Evolutionary conservation across 2,888 invertebrate genomes (phyloP).

Genomic region (Spatulosminthurus flaviceps): DNA sequence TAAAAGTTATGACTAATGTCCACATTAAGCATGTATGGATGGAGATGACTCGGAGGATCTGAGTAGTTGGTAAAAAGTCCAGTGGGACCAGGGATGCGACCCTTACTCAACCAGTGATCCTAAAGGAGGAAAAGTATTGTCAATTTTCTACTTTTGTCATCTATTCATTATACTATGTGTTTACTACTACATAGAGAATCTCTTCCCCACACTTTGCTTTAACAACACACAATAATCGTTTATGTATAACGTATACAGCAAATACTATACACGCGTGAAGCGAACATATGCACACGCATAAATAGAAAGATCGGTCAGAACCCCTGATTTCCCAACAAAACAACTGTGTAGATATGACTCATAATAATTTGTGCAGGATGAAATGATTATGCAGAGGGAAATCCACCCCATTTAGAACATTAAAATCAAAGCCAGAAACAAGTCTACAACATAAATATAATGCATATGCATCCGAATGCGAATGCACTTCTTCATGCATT

Average conservation of each 20-base stretch:
- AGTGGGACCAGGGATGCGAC: slow-evolving; percentile 35
- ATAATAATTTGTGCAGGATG: slow-evolving; percentile 32
- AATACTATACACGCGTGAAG: background rate
- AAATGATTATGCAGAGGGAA: slow-evolving; percentile 29
- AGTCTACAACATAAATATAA: background rate
- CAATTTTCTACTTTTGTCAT: background rate
- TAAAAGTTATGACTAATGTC: slow-evolving; percentile 40
- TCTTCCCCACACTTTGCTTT: background rate
- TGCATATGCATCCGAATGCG: background rate
- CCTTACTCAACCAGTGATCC: slow-evolving; percentile 27
- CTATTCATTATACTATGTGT: slow-evolving; percentile 1
- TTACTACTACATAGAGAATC: background rate
- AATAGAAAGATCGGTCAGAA: background rate
- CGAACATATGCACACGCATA: background rate
- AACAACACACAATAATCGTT: background rate
- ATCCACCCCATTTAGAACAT: slow-evolving; percentile 6
- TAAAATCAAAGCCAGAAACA: slow-evolving; percentile 31
- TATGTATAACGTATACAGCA: background rate
- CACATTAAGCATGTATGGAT: background rate
- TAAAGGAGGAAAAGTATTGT: slow-evolving; percentile 30
- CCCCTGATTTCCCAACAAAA: slow-evolving; percentile 14
- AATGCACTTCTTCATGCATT: background rate
- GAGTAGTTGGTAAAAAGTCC: slow-evolving; percentile 42
- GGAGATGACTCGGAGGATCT: background rate
- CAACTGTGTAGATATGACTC: slow-evolving; percentile 11